A percentile compares a stretch with the other conserved stretches of the same genome.
Conservation (phyloP, 2,113 vertebrate species). For the Gnathonemus longibarbis region DNA sequence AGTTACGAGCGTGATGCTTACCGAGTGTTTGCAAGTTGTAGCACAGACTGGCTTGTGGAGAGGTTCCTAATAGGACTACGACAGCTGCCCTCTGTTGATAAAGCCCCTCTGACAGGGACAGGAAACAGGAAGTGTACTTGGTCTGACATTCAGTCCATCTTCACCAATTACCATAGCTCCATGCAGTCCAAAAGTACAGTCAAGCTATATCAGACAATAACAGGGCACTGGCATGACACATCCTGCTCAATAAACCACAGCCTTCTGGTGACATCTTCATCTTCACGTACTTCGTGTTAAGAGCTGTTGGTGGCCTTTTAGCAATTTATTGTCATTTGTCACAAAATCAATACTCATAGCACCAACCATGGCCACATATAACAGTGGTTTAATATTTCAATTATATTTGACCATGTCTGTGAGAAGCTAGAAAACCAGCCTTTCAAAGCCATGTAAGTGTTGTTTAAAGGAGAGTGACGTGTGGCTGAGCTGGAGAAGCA, state of each 20-base stretch:
- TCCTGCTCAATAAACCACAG: neutral
- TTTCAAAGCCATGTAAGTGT: neutral
- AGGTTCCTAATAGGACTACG: neutral
- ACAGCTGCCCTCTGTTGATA: conserved; percentile 58
- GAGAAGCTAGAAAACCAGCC: neutral
- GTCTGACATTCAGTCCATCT: neutral
- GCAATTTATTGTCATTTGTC: neutral
- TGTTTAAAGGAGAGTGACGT: neutral
- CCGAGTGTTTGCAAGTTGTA: conserved; percentile 29
- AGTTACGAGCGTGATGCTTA: conserved; percentile 34
- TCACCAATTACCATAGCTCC: neutral
- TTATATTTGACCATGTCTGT: neutral
- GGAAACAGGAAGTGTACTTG: conserved; percentile 14
- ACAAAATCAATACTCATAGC: neutral
- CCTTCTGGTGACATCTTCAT: neutral
- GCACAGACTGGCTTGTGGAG: conserved; percentile 15
- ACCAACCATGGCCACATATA: neutral
- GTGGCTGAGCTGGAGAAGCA: conserved; percentile 27
- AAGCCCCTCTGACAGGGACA: conserved; percentile 28
- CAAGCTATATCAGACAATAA: neutral
- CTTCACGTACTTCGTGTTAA: neutral
- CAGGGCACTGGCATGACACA: neutral
- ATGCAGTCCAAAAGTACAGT: neutral
- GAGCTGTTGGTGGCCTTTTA: neutral
- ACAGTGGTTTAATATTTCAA: neutral